A percentile compares a stretch with the other conserved stretches of the same genome.
These are phyloP conservation scores for Ernsta delagoae DNA, from an alignment of 2,888 invertebrate genomes.

Conservation along the genomic window DNA sequence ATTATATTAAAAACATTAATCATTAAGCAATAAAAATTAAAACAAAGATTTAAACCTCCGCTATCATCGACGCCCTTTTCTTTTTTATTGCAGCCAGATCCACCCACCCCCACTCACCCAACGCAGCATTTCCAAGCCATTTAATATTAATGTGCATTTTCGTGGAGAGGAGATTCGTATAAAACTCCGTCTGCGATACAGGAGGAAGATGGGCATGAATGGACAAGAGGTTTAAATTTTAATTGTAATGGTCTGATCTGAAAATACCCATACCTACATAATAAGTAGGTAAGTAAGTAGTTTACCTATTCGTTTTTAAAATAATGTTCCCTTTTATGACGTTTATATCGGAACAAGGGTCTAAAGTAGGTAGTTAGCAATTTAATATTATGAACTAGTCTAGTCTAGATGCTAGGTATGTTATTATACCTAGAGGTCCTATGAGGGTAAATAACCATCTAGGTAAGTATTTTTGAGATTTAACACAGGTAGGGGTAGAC, in stretches of 20 bases:
- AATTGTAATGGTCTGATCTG: constrained; percentile 56
- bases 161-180: constrained; percentile 83
- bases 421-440: too few species aligned
- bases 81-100: constrained; percentile 61
- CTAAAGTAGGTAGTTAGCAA: too few species aligned
- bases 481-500: too few species aligned
- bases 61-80: constrained; percentile 76
- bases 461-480: too few species aligned
- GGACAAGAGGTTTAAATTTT: constrained; percentile 77
- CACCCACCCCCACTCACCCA: constrained; percentile 57
- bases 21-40: constrained; percentile 48
- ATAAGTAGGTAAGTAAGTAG: too few species aligned
- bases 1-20: not conserved
- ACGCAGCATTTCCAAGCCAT: constrained; percentile 85
- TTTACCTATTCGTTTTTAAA: too few species aligned
- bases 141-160: constrained; percentile 86
- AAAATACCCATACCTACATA: constrained; percentile 23
- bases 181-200: constrained; percentile 81
- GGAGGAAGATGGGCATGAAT: constrained; percentile 66
- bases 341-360: too few species aligned
- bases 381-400: too few species aligned
- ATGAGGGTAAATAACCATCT: too few species aligned
- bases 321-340: too few species aligned
- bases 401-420: too few species aligned
- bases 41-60: constrained; percentile 58